Conservation (phyloP, 2,797 vertebrate species). For the Muscicapa comitata region DNA sequence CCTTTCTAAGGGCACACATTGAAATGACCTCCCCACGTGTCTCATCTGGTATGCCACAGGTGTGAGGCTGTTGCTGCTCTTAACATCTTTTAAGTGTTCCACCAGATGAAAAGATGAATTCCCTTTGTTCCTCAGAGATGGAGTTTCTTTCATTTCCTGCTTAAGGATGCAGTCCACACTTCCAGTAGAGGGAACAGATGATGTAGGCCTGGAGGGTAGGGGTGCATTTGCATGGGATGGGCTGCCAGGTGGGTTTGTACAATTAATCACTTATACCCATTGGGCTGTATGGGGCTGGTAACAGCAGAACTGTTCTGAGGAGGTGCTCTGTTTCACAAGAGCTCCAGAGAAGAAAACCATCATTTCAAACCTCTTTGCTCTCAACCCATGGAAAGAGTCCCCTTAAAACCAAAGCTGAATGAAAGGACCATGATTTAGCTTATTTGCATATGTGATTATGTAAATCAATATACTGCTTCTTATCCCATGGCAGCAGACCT, state of each 20-base stretch:
- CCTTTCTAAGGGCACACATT: constrained; percentile 25
- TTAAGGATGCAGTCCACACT: constrained; percentile 51
- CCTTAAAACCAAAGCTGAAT: constrained; percentile 36
- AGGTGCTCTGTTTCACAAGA: neutral
- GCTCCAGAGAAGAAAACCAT: neutral
- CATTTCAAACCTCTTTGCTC: neutral
- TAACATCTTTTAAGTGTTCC: constrained; percentile 56
- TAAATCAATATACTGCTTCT: constrained; percentile 44
- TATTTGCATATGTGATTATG: constrained; percentile 57
- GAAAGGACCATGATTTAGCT: neutral
- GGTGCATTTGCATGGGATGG: constrained; percentile 11
- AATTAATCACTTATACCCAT: neutral
- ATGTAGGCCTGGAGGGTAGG: constrained; percentile 16
- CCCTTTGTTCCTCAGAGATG: constrained; percentile 48
- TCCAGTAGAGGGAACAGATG: constrained; percentile 42
- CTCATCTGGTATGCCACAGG: constrained; percentile 54
- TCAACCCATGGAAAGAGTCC: neutral
- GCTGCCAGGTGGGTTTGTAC: neutral
- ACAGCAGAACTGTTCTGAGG: neutral
- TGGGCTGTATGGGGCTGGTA: neutral
- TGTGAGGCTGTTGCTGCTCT: constrained; percentile 56
- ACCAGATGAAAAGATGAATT: constrained; percentile 60
- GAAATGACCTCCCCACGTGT: constrained; percentile 34
- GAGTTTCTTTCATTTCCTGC: constrained; percentile 65
- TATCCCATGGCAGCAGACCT: constrained; percentile 53